These are phyloP conservation scores for honey bee (Apis mellifera) DNA, from an alignment of 1,140 invertebrate species.

Conservation along the genomic window Amel_HAv3.1 CM009932.2:13611001-13611500, in stretches of 20 bases:
- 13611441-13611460: constrained; percentile 51
- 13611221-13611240: too few relatives aligned
- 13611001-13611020: neutral
- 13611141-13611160: neutral
- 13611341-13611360: constrained; percentile 58
- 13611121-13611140: neutral
- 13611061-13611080: too few relatives aligned
- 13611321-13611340: constrained; percentile 16
- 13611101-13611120: neutral
- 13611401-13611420: constrained; percentile 35
- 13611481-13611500: too few relatives aligned
- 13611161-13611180: neutral
- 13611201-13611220: too few relatives aligned
- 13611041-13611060: too few relatives aligned
- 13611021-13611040: neutral
- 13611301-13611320: neutral
- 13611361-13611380: constrained; percentile 51
- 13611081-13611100: neutral
- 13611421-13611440: constrained; percentile 54
- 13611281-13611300: too few relatives aligned
- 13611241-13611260: too few relatives aligned
- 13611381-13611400: neutral
- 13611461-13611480: constrained; percentile 14
- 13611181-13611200: neutral
- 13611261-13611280: too few relatives aligned